These are phyloP conservation scores for Periplaneta americana DNA, from an alignment of 1,140 invertebrate species.

Conservation along the genomic window DNA sequence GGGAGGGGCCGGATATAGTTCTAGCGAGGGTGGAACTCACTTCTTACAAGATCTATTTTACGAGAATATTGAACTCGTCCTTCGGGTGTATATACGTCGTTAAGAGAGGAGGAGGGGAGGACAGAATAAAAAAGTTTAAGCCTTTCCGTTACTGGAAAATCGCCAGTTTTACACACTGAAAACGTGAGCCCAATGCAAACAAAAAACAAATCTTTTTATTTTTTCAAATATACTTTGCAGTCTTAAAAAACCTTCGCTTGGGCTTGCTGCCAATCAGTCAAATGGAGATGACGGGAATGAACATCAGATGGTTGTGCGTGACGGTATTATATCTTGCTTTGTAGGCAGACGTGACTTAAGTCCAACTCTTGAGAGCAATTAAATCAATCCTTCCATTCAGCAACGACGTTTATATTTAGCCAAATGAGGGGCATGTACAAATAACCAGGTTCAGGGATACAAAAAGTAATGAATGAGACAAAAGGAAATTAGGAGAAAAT, in stretches of 20 bases:
- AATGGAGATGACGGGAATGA: background rate
- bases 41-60: too few relatives aligned
- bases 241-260: too few relatives aligned
- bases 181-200: too few relatives aligned
- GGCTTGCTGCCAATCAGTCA: background rate
- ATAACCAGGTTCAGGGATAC: too few relatives aligned
- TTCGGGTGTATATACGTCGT: background rate
- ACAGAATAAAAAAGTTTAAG: too few relatives aligned
- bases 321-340: background rate
- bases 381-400: background rate
- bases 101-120: too few relatives aligned
- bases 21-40: background rate
- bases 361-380: background rate
- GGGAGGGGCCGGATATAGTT: too few relatives aligned
- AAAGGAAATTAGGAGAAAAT: background rate
- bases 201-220: too few relatives aligned
- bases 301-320: background rate
- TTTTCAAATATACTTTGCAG: too few relatives aligned
- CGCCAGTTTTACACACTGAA: too few relatives aligned
- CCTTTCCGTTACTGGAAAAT: too few relatives aligned
- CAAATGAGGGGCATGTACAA: background rate
- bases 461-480: background rate
- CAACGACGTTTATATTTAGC: background rate
- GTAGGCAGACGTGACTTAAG: background rate
- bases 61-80: background rate